A percentile compares a stretch with the other conserved stretches of the same genome.
Conservation (phyloP, 2,797 vertebrate species). For the Nyctibius grandis region DNA sequence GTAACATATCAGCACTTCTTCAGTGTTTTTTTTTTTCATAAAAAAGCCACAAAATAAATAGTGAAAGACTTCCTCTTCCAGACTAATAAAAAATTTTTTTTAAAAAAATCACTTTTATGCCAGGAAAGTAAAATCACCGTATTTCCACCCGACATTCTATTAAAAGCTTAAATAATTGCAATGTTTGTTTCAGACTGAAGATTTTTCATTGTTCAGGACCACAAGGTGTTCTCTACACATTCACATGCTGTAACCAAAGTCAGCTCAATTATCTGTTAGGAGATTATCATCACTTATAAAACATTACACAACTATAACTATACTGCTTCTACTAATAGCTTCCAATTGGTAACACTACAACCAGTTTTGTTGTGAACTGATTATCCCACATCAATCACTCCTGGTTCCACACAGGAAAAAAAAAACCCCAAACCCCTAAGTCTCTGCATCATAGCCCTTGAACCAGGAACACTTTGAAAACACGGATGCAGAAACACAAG, state of each 20-base stretch:
- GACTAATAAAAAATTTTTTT: background rate
- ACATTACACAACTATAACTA: background rate
- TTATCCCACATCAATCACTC: background rate
- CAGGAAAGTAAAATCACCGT: background rate
- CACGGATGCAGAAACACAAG: accelerated
- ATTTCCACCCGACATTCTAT: background rate
- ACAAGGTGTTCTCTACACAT: background rate
- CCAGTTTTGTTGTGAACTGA: background rate
- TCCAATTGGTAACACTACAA: background rate
- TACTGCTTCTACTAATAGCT: background rate
- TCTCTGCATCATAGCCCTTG: background rate
- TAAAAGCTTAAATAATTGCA: background rate
- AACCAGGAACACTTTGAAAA: background rate
- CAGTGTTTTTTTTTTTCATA: background rate
- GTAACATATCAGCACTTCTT: background rate
- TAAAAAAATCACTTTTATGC: background rate
- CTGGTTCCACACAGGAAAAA: background rate
- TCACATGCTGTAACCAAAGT: background rate
- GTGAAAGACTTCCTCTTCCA: background rate
- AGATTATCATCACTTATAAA: background rate
- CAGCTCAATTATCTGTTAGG: background rate
- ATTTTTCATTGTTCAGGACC: background rate
- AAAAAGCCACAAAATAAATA: slow-evolving; percentile 9
- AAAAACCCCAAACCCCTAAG: background rate
- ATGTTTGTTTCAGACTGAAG: background rate